A percentile compares a stretch with the other conserved stretches of the same genome.
phyloP scores from a whole-genome alignment of 2,888 invertebrate species.

The Shargacucullia verbasci region DNA sequence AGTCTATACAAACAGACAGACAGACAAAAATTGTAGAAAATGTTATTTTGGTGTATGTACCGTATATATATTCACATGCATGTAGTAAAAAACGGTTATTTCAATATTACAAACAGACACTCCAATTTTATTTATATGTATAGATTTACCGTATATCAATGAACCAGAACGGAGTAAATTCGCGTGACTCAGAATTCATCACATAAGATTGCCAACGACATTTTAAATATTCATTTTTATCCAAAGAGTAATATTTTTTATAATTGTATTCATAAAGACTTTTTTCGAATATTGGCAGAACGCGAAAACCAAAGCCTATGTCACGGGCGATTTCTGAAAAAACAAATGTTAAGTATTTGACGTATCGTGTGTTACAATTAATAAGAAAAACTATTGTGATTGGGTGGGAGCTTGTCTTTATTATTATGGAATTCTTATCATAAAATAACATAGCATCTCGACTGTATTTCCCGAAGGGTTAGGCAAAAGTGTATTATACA shows the following conservation, averaged over 20 bases:
- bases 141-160: constrained; percentile 65
- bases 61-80: no score
- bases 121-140: no score
- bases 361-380: no score
- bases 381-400: no score
- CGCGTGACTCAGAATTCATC: constrained; percentile 43
- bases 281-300: constrained; percentile 72
- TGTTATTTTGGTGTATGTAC: no score
- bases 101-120: no score
- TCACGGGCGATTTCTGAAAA: constrained; percentile 64
- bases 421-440: background rate
- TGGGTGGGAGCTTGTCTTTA: no score
- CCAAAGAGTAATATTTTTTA: constrained; percentile 66
- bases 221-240: constrained; percentile 63
- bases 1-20: no score
- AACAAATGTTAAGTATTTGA: background rate
- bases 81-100: no score
- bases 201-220: constrained; percentile 65
- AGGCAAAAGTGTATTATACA: no score
- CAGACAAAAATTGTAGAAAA: no score
- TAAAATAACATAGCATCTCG: background rate
- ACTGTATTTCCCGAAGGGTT: no score
- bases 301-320: constrained; percentile 63
- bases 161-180: constrained; percentile 61
- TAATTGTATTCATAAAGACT: constrained; percentile 63